Evolutionary conservation across 92 coral and sea anemone species (phyloP).

Genomic region (Metridium senile): DNA sequence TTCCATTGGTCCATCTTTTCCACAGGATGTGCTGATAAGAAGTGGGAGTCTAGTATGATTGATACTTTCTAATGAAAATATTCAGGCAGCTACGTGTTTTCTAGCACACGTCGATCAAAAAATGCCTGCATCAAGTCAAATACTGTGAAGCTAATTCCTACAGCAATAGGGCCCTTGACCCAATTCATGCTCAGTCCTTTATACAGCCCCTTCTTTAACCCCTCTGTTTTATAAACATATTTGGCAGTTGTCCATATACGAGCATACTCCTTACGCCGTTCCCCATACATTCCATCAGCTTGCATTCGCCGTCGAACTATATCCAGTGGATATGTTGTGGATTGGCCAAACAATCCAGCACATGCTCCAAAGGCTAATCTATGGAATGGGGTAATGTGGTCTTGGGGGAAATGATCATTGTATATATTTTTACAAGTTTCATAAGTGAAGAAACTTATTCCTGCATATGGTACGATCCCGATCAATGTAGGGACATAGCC

Average conservation of each 20-base stretch:
- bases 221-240: constrained; percentile 81
- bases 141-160: constrained; percentile 95
- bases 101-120: constrained; percentile 57
- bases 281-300: constrained; percentile 78
- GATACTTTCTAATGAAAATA: no score
- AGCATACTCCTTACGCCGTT: constrained; percentile 74
- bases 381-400: constrained; percentile 71
- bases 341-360: constrained; percentile 95
- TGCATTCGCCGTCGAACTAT: constrained; percentile 98
- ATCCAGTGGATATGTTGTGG: constrained; percentile 88
- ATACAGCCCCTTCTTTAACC: constrained; percentile 74
- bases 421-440: constrained; percentile 89
- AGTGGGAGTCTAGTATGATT: no score
- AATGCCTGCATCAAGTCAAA: constrained; percentile 85
- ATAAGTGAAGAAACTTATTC: constrained; percentile 91
- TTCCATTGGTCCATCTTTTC: no score
- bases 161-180: constrained; percentile 98
- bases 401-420: constrained; percentile 42
- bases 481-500: constrained; percentile 88
- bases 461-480: constrained; percentile 96
- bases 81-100: constrained; percentile 17
- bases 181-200: constrained; percentile 97
- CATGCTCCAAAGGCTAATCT: constrained; percentile 95
- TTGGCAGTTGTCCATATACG: constrained; percentile 88
- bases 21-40: no score